Evolutionary conservation across 2,888 invertebrate genomes (phyloP).

Genomic region (Stramonita haemastoma): DNA sequence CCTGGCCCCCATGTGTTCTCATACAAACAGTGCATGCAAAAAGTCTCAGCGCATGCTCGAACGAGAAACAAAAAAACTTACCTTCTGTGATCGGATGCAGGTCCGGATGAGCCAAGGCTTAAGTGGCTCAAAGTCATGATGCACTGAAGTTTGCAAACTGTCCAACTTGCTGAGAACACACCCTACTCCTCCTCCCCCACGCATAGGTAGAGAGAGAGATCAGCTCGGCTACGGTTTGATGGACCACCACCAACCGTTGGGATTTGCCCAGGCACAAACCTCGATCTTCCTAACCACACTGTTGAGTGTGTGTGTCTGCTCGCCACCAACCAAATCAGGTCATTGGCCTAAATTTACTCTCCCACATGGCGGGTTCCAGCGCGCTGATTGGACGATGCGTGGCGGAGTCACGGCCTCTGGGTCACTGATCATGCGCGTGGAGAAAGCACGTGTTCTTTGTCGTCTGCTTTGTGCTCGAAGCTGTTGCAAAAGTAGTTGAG

Average conservation of each 20-base stretch:
- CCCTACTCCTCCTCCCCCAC: background rate
- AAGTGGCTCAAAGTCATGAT: conserved; percentile 24
- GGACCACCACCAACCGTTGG: too few relatives aligned
- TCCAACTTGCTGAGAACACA: background rate
- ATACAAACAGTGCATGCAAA: background rate
- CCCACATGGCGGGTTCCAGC: conserved; percentile 20
- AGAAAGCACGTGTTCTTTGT: conserved; percentile 23
- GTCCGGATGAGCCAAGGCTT: background rate
- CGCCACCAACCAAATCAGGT: conserved; percentile 34
- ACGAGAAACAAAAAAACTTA: background rate
- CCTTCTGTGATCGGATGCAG: conserved; percentile 23
- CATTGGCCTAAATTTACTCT: conserved; percentile 22
- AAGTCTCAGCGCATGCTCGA: background rate
- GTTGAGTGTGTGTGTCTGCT: background rate
- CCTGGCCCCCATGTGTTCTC: too few relatives aligned
- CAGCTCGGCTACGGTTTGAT: background rate
- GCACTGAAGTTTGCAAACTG: background rate
- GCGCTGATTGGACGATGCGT: conserved; percentile 18
- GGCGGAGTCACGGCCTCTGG: background rate
- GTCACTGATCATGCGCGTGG: conserved; percentile 36
- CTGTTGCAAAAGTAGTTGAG: background rate
- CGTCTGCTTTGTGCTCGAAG: conserved; percentile 33
- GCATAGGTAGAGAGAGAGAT: background rate
- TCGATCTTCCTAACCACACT: background rate
- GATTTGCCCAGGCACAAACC: background rate